phyloP scores from a whole-genome alignment of 2,113 vertebrate genomes.

The Sterrhoptilus dennistouni region DNA sequence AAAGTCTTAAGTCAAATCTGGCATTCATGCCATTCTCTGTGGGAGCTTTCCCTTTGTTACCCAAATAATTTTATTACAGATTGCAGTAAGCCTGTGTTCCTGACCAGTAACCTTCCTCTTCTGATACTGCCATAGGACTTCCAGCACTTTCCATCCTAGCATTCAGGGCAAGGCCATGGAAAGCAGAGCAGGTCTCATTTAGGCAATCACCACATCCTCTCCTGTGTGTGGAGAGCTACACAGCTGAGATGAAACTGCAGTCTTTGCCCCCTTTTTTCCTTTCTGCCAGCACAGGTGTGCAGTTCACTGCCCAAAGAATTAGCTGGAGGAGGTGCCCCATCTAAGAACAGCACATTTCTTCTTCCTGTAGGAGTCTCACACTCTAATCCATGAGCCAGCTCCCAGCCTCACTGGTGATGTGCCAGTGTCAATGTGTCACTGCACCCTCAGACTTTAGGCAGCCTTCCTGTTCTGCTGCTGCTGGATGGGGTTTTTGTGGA shows the following conservation, averaged over 20 bases:
- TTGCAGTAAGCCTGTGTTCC: background rate
- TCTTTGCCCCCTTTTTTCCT: background rate
- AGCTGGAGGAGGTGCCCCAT: background rate
- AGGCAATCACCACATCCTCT: background rate
- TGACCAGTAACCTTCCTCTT: background rate
- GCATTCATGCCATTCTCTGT: background rate
- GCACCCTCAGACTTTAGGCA: background rate
- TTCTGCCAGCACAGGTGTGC: background rate
- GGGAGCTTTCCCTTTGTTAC: background rate
- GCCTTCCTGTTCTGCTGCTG: background rate
- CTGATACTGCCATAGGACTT: background rate
- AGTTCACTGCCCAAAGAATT: accelerated
- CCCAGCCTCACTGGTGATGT: background rate
- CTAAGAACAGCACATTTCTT: background rate
- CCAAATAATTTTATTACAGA: background rate
- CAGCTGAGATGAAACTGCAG: background rate
- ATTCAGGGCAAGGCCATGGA: background rate
- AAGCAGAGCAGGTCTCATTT: background rate
- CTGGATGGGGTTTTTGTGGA: accelerated
- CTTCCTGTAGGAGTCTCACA: background rate
- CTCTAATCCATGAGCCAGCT: background rate
- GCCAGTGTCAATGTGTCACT: background rate
- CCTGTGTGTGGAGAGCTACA: background rate
- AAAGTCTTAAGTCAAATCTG: background rate
- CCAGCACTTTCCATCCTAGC: background rate